These are phyloP conservation scores for Drosophila elegans DNA, from an alignment of 1,140 invertebrate genomes.

Conservation along the genomic window DNA sequence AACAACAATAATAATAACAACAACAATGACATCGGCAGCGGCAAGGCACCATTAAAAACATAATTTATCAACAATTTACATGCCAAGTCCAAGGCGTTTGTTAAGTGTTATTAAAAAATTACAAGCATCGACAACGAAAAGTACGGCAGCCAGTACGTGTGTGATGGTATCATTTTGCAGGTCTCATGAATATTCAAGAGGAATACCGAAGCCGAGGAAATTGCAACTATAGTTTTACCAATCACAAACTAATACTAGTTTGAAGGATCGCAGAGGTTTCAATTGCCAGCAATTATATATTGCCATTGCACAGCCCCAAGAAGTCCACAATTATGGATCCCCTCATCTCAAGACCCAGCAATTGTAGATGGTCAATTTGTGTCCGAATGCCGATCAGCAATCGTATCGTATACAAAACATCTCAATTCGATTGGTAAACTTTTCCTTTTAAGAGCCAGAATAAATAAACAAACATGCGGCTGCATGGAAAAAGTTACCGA, in stretches of 20 bases:
- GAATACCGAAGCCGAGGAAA: constrained; percentile 33
- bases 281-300: constrained; percentile 15
- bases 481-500: constrained; percentile 1
- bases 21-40: constrained; percentile 1
- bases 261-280: constrained; percentile 13
- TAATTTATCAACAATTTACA: constrained; percentile 80
- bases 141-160: constrained; percentile 1
- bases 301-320: constrained; percentile 11
- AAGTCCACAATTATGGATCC: constrained; percentile 9
- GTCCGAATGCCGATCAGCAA: constrained; percentile 5
- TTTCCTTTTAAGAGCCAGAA: not conserved
- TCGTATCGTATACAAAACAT: not conserved
- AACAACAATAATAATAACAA: constrained; percentile 23
- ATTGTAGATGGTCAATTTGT: constrained; percentile 15
- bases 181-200: constrained; percentile 66
- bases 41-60: constrained; percentile 58
- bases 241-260: constrained; percentile 47
- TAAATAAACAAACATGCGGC: constrained; percentile 4
- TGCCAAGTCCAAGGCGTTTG: constrained; percentile 77
- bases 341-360: not conserved
- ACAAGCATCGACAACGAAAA: constrained; percentile 37
- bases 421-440: constrained; percentile 2
- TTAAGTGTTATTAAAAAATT: constrained; percentile 78
- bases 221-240: constrained; percentile 60
- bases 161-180: constrained; percentile 24